Evolutionary conservation across 2,113 vertebrate genomes (phyloP).

Genomic region (Cacatua alba): DNA sequence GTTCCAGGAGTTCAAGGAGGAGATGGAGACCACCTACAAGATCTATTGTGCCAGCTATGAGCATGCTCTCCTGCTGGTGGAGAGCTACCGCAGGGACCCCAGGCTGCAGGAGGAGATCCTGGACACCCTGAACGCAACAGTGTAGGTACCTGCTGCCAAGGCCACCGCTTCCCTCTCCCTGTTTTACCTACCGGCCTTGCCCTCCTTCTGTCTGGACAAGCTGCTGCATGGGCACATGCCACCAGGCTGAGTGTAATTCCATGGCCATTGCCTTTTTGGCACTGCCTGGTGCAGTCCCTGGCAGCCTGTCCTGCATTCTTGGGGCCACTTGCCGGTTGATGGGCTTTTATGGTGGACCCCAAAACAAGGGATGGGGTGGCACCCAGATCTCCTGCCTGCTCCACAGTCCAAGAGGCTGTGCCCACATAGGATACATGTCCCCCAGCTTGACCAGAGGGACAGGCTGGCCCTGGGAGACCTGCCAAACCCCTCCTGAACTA

Average conservation of each 20-base stretch:
- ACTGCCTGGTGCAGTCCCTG: background rate
- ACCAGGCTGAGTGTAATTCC: background rate
- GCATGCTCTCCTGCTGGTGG: slow-evolving; percentile 81
- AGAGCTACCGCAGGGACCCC: slow-evolving; percentile 85
- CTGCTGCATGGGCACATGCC: rapidly evolving
- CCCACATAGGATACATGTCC: background rate
- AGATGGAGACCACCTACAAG: slow-evolving; percentile 87
- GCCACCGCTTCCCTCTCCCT: background rate
- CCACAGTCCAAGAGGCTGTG: background rate
- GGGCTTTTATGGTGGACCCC: background rate
- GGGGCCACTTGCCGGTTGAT: background rate
- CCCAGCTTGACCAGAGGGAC: background rate
- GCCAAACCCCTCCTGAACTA: background rate
- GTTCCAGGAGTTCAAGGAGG: slow-evolving; percentile 87
- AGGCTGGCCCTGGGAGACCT: background rate
- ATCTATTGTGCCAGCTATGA: slow-evolving; percentile 88
- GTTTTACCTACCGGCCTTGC: background rate
- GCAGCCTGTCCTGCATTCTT: background rate
- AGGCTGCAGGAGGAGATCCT: slow-evolving; percentile 82
- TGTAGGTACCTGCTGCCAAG: slow-evolving; percentile 78
- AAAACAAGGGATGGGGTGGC: background rate
- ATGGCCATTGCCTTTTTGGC: background rate
- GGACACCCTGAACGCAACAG: slow-evolving; percentile 75
- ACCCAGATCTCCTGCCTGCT: background rate
- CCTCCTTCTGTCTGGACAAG: background rate